These are phyloP conservation scores for Diorhabda elongata DNA, from an alignment of 1,140 invertebrate species.

Conservation along the genomic window DNA sequence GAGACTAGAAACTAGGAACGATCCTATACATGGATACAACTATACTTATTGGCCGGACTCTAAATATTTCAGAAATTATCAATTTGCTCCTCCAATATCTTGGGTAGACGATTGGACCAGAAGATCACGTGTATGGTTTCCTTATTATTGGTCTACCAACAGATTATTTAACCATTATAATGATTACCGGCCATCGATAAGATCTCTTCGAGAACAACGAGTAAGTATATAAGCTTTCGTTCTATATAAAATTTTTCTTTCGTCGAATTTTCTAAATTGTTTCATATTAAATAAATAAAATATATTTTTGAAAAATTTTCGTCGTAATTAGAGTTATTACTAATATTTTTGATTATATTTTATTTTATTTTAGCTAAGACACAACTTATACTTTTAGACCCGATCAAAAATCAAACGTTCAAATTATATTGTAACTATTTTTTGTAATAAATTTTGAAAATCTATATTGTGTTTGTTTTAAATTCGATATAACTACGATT, in stretches of 20 bases:
- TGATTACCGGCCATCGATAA: slow-evolving; percentile 27
- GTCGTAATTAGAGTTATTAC: too few species aligned
- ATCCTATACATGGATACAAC: slow-evolving; percentile 31
- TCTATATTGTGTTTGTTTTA: too few species aligned
- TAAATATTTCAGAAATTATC: slow-evolving; percentile 32
- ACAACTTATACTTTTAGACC: slow-evolving; percentile 29
- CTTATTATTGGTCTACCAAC: slow-evolving; percentile 32
- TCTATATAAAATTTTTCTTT: too few species aligned
- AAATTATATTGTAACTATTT: too few species aligned
- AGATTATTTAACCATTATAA: slow-evolving; percentile 30
- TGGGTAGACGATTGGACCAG: slow-evolving; percentile 24
- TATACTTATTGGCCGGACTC: slow-evolving; percentile 33
- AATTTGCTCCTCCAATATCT: slow-evolving; percentile 29
- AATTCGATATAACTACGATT: too few species aligned
- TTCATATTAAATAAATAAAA: too few species aligned
- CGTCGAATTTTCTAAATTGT: too few species aligned
- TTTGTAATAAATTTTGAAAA: too few species aligned
- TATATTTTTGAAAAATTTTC: too few species aligned
- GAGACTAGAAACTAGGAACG: slow-evolving; percentile 19
- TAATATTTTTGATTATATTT: too few species aligned
- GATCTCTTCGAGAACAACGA: slow-evolving; percentile 27
- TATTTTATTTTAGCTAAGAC: slow-evolving; percentile 26
- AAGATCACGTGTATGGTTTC: slow-evolving; percentile 32
- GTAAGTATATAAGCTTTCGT: slow-evolving; percentile 16
- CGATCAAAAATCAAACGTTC: background rate